These are phyloP conservation scores for Lithophane socia DNA, from an alignment of 2,888 invertebrate species.

Conservation along the genomic window DNA sequence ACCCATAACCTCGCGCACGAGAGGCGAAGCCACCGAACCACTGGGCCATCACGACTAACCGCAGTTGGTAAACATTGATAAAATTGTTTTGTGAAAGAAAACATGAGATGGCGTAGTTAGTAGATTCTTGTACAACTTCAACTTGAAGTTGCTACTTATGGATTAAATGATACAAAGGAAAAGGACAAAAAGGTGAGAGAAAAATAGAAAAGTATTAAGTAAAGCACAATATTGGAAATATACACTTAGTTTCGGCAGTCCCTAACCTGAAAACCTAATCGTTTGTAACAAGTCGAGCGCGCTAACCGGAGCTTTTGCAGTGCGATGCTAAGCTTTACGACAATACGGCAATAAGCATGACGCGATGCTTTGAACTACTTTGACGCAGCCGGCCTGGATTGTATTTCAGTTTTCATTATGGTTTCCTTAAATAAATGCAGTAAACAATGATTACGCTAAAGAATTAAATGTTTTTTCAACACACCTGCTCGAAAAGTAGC, in stretches of 20 bases:
- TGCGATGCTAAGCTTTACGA: slow-evolving; percentile 33
- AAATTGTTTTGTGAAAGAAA: not conserved
- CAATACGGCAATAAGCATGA: slow-evolving; percentile 33
- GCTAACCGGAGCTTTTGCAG: slow-evolving; percentile 22
- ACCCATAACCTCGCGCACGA: not conserved
- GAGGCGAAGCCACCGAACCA: not conserved
- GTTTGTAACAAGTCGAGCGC: slow-evolving; percentile 12
- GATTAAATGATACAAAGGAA: not conserved
- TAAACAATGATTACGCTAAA: not conserved
- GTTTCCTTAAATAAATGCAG: slow-evolving; percentile 18
- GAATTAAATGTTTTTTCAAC: not conserved
- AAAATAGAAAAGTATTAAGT: not conserved
- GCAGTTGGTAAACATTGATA: not conserved
- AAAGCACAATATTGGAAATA: not conserved
- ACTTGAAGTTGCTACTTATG: not conserved
- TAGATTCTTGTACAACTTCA: not conserved
- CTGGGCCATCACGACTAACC: not conserved
- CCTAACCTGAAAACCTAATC: slow-evolving; percentile 13
- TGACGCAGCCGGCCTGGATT: slow-evolving; percentile 25
- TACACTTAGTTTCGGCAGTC: no score
- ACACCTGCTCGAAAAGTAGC: not conserved
- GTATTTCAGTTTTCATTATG: slow-evolving; percentile 4
- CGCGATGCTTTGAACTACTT: slow-evolving; percentile 44
- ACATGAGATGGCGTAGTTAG: not conserved
- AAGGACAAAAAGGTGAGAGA: not conserved